phyloP scores from a whole-genome alignment of 2,888 invertebrate genomes.

The Gastrophysa polygoni region DNA sequence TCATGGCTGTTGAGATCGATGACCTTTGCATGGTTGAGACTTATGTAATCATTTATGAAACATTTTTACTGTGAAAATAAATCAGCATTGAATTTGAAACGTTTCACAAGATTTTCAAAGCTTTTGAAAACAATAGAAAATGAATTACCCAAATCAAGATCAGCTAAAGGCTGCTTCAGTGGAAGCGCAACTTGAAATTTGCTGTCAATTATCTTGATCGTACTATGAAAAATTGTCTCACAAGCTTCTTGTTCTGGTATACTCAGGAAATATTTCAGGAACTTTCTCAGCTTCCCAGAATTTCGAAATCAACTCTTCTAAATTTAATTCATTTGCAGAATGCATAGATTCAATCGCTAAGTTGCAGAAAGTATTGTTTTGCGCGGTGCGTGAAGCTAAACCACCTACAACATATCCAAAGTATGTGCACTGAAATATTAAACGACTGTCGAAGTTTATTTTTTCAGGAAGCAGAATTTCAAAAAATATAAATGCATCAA shows the following conservation, averaged over 20 bases:
- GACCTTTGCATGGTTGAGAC: not conserved
- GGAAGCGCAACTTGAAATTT: not conserved
- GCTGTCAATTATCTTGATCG: conserved; percentile 2
- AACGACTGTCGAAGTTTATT: not conserved
- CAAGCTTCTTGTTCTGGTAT: conserved; percentile 9
- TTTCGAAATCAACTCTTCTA: not conserved
- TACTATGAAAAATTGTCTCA: not conserved
- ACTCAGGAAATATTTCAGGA: not conserved
- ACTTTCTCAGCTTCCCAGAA: not conserved
- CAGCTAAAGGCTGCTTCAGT: not conserved
- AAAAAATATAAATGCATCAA: not conserved
- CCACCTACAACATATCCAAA: not conserved
- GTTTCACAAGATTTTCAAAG: conserved; percentile 11
- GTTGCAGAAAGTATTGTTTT: not conserved
- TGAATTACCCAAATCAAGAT: conserved; percentile 5
- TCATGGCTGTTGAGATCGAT: not conserved
- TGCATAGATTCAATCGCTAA: not conserved
- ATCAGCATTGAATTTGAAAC: not conserved
- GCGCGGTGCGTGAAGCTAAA: not conserved
- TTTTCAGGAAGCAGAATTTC: conserved; percentile 2
- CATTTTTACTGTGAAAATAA: conserved; percentile 1
- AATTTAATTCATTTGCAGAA: not conserved
- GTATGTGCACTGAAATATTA: not conserved
- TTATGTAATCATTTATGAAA: conserved; percentile 6
- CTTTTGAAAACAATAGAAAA: conserved; percentile 3